phyloP scores from a whole-genome alignment of 1,140 invertebrate species.

The Andricus grossulariae region DNA sequence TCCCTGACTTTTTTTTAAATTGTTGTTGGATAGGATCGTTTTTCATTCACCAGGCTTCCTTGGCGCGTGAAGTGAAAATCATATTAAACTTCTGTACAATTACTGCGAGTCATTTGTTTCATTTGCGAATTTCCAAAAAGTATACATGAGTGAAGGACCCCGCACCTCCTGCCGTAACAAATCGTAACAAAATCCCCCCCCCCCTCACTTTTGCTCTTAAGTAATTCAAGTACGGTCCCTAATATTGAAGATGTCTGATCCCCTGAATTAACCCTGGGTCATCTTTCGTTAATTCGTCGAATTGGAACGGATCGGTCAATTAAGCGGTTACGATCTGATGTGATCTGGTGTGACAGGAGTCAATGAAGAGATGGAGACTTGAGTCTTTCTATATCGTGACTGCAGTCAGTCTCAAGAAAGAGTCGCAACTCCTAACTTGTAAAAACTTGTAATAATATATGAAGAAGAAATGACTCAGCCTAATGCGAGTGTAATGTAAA shows the following conservation, averaged over 20 bases:
- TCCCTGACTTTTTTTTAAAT: no score
- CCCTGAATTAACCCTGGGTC: background rate
- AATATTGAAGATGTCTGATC: constrained; percentile 23
- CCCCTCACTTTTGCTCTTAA: no score
- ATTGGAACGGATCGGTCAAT: constrained; percentile 22
- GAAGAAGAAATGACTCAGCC: constrained; percentile 11
- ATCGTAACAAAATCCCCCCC: no score
- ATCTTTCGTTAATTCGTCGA: constrained; percentile 15
- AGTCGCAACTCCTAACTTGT: background rate
- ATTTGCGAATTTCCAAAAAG: no score
- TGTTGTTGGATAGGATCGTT: no score
- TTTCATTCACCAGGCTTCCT: no score
- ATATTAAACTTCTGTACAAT: no score
- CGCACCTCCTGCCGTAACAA: no score
- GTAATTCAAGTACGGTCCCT: background rate
- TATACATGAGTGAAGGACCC: no score
- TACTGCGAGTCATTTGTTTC: no score
- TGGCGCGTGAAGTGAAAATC: no score
- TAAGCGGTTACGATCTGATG: constrained; percentile 25
- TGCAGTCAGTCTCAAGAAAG: background rate
- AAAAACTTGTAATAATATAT: background rate
- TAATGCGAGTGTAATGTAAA: no score
- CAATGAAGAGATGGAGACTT: constrained; percentile 24
- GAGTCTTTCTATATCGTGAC: background rate
- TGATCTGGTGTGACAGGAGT: constrained; percentile 21